These are phyloP conservation scores for Sinocyclocheilus rhinocerous DNA, from an alignment of 2,113 vertebrate species.

Conservation along the genomic window DNA sequence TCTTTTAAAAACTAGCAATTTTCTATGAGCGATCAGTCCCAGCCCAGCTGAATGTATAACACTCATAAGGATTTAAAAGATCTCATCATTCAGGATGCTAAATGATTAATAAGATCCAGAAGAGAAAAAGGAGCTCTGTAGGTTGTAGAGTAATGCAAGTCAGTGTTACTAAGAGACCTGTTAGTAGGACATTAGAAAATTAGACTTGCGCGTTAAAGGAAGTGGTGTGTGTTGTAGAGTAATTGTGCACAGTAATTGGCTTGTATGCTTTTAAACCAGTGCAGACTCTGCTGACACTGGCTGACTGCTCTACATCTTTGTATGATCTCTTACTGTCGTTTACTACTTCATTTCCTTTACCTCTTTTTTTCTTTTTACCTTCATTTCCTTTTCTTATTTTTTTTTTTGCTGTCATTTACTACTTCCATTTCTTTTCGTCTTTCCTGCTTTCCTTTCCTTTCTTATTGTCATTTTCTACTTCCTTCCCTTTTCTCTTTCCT, in stretches of 20 bases:
- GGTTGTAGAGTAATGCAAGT: constrained; percentile 10
- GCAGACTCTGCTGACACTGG: background rate
- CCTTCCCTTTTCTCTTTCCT: background rate
- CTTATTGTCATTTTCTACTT: background rate
- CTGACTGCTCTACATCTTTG: background rate
- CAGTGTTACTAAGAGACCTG: constrained; percentile 6
- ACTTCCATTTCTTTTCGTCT: background rate
- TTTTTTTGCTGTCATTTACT: background rate
- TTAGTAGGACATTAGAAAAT: constrained; percentile 14
- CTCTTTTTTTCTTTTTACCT: background rate
- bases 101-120: constrained; percentile 19
- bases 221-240: constrained; percentile 40
- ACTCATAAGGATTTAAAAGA: constrained; percentile 39
- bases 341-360: background rate
- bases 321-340: background rate
- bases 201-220: constrained; percentile 1
- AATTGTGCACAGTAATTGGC: constrained; percentile 20
- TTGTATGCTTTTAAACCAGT: constrained; percentile 47
- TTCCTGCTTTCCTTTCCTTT: background rate
- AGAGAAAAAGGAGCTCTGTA: constrained; percentile 17
- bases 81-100: constrained; percentile 29
- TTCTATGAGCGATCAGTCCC: constrained; percentile 58
- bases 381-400: background rate
- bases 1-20: constrained; percentile 56
- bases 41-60: constrained; percentile 56